Evolutionary conservation across 37 sponge, comb jelly and placozoan species (phyloP).

Genomic region (Oopsacas minuta): DNA sequence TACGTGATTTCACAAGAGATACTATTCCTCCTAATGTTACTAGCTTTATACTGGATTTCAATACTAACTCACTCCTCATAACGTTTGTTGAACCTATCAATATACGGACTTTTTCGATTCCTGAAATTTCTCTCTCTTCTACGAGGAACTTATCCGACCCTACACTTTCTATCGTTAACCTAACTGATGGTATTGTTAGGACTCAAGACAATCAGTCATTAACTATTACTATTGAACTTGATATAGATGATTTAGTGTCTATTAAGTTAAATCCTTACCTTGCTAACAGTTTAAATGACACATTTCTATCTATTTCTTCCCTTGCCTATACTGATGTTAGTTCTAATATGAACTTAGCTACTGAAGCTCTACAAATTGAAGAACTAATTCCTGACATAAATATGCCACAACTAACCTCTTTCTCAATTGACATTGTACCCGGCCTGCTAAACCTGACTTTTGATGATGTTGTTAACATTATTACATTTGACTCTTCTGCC

Average conservation of each 20-base stretch:
- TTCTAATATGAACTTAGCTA: conserved; percentile 12
- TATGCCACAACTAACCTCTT: conserved; percentile 46
- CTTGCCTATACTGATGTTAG: conserved; percentile 31
- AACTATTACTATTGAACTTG: conserved; percentile 30
- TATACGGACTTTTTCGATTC: background rate
- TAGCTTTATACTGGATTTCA: conserved; percentile 48
- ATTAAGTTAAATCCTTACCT: conserved; percentile 43
- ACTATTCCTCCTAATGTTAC: conserved; percentile 28
- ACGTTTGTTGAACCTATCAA: conserved; percentile 59
- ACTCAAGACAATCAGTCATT: conserved; percentile 14
- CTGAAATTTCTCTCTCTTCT: conserved; percentile 21
- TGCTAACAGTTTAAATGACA: conserved; percentile 32
- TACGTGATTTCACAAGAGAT: conserved; percentile 30
- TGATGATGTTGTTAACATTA: conserved; percentile 61
- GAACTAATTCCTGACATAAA: conserved; percentile 44
- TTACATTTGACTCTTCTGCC: conserved; percentile 56
- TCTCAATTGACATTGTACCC: conserved; percentile 52
- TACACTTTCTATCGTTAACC: background rate
- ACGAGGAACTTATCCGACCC: conserved; percentile 29
- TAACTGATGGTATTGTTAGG: conserved; percentile 31
- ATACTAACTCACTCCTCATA: conserved; percentile 36
- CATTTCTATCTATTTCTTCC: conserved; percentile 27
- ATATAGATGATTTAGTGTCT: conserved; percentile 30
- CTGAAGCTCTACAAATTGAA: conserved; percentile 20
- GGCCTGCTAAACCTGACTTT: conserved; percentile 56